Evolutionary conservation across 2,113 vertebrate species (phyloP).

Genomic region (Amazona vittata): DNA sequence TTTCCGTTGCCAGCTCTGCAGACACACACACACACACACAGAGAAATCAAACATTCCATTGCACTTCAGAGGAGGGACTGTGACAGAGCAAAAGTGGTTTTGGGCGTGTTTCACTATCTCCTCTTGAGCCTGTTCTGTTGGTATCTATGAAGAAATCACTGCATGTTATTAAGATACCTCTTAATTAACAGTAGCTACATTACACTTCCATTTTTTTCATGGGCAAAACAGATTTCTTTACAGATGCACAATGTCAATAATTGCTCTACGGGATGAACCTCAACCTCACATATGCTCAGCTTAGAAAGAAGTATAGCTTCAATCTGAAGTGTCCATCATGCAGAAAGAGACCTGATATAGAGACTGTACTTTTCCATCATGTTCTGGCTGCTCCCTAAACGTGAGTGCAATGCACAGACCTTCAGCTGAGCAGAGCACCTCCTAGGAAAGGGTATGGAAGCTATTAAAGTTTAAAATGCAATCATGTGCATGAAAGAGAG

Average conservation of each 20-base stretch:
- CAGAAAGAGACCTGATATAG: not conserved
- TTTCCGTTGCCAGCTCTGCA: not conserved
- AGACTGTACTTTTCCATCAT: not conserved
- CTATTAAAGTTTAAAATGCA: conserved; percentile 74
- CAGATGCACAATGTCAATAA: not conserved
- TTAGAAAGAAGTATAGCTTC: not conserved
- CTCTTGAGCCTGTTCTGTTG: not conserved
- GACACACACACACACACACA: not conserved
- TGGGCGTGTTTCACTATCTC: not conserved
- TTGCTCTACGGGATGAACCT: not conserved
- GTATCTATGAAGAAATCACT: conserved; percentile 17
- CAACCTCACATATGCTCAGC: not conserved
- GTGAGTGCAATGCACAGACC: not conserved
- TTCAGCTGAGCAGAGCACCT: conserved; percentile 13
- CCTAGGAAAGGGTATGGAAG: conserved; percentile 30
- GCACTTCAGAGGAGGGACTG: not conserved
- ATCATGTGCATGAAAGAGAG: conserved; percentile 31
- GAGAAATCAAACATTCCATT: conserved; percentile 44
- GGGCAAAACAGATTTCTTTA: not conserved
- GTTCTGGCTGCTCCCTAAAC: not conserved
- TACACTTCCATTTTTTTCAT: not conserved
- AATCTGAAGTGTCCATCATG: not conserved
- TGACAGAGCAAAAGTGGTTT: not conserved
- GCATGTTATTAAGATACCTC: not conserved
- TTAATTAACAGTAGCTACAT: conserved; percentile 31